Evolutionary conservation across 1,140 invertebrate genomes (phyloP).

Genomic region (Zaprionus ghesquierei): DNA sequence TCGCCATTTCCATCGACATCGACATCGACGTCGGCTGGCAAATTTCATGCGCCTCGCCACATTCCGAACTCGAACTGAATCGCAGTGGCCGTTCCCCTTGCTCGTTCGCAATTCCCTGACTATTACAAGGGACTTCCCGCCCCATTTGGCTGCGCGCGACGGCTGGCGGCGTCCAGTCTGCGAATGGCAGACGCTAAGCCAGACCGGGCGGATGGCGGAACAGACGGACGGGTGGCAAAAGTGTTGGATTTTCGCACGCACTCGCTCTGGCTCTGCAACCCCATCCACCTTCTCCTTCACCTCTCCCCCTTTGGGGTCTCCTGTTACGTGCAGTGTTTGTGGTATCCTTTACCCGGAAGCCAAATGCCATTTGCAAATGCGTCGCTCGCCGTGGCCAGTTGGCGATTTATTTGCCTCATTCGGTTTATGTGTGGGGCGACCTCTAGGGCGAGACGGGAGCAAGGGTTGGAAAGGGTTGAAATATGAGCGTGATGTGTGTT

Average conservation of each 20-base stretch:
- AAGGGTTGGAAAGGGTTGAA: conserved; percentile 39
- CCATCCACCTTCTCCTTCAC: background rate
- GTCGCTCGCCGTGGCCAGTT: conserved; percentile 39
- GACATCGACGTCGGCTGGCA: conserved; percentile 21
- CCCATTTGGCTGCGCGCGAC: conserved; percentile 3
- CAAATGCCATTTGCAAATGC: conserved; percentile 70
- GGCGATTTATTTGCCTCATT: conserved; percentile 72
- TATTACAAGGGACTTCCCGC: background rate
- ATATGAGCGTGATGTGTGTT: conserved; percentile 64
- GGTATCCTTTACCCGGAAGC: conserved; percentile 78
- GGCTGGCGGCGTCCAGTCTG: conserved; percentile 72
- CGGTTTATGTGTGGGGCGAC: conserved; percentile 22
- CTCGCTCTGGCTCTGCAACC: conserved; percentile 19
- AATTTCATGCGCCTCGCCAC: conserved; percentile 24
- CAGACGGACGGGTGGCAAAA: conserved; percentile 63
- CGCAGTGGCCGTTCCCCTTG: background rate
- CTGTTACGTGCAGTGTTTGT: conserved; percentile 38
- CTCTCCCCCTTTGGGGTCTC: conserved; percentile 1
- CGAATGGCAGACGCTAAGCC: conserved; percentile 29
- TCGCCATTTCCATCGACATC: conserved; percentile 32
- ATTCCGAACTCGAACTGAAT: conserved; percentile 4
- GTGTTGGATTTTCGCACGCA: conserved; percentile 79
- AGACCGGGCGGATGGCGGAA: conserved; percentile 19
- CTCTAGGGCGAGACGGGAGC: background rate
- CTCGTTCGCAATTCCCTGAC: background rate